These are phyloP conservation scores for Machaerirhynchus nigripectus DNA, from an alignment of 2,113 vertebrate species.

Conservation along the genomic window DNA sequence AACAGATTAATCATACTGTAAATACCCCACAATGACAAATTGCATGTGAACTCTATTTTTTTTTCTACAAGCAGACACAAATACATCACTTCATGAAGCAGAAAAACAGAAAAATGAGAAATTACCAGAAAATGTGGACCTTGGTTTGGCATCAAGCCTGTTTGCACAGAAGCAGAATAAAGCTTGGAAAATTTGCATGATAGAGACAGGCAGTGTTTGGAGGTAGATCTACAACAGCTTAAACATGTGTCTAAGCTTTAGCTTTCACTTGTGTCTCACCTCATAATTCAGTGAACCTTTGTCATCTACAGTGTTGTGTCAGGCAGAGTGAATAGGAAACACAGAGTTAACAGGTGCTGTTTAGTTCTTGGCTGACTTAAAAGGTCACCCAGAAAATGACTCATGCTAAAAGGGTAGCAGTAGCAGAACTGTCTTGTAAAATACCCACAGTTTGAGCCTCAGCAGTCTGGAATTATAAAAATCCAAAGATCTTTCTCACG, in stretches of 20 bases:
- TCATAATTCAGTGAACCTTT: background rate
- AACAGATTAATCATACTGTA: conserved; percentile 20
- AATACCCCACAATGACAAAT: background rate
- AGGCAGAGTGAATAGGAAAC: conserved; percentile 10
- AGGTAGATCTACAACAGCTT: background rate
- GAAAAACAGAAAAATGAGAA: background rate
- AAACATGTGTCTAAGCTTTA: background rate
- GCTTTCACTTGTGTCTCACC: background rate
- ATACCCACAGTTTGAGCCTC: background rate
- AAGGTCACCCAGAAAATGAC: conserved; percentile 33
- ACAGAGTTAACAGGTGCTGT: conserved; percentile 52
- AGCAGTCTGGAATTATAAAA: background rate
- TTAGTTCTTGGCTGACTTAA: conserved; percentile 46
- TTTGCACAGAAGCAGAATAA: background rate
- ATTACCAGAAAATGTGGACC: background rate
- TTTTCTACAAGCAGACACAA: background rate
- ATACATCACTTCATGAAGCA: background rate
- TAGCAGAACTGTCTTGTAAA: background rate
- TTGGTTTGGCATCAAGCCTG: background rate
- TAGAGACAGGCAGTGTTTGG: background rate
- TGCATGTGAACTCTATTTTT: background rate
- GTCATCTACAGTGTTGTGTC: background rate
- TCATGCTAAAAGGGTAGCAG: conserved; percentile 33
- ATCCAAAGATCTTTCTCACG: background rate
- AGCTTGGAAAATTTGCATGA: background rate